These are phyloP conservation scores for Entelurus aequoreus DNA, from an alignment of 2,113 vertebrate species.

Conservation along the genomic window DNA sequence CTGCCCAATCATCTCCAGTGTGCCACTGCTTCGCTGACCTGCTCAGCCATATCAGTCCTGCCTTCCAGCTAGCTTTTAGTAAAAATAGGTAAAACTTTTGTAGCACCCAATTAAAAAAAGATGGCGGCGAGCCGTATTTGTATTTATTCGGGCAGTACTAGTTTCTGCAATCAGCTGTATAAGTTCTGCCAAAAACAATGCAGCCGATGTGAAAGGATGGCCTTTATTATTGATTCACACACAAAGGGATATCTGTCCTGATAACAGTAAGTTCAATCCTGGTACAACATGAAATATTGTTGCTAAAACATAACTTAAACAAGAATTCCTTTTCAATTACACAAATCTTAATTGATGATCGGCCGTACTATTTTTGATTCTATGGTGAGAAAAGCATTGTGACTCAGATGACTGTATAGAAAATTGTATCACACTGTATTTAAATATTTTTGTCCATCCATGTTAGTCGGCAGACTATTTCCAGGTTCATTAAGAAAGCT, in stretches of 20 bases:
- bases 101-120: background rate
- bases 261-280: background rate
- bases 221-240: background rate
- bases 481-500: too few relatives aligned
- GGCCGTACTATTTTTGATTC: too few relatives aligned
- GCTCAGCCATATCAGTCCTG: conserved; percentile 71
- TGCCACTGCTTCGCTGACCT: conserved; percentile 73
- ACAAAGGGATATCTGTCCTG: background rate
- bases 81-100: conserved; percentile 1
- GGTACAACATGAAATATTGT: background rate
- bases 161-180: background rate
- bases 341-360: too few relatives aligned
- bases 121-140: background rate
- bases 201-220: background rate
- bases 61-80: conserved; percentile 67
- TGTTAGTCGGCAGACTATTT: too few relatives aligned
- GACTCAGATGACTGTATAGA: too few relatives aligned
- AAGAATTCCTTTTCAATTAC: too few relatives aligned
- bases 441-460: too few relatives aligned
- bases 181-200: background rate
- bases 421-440: too few relatives aligned
- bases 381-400: too few relatives aligned
- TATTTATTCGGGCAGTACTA: background rate
- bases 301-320: too few relatives aligned
- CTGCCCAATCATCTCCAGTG: conserved; percentile 62